Percentiles rank a stretch among this genome's conserved stretches.
Conservation (phyloP, 2,797 vertebrate genomes). For the Pseudochaenichthys georgianus region DNA sequence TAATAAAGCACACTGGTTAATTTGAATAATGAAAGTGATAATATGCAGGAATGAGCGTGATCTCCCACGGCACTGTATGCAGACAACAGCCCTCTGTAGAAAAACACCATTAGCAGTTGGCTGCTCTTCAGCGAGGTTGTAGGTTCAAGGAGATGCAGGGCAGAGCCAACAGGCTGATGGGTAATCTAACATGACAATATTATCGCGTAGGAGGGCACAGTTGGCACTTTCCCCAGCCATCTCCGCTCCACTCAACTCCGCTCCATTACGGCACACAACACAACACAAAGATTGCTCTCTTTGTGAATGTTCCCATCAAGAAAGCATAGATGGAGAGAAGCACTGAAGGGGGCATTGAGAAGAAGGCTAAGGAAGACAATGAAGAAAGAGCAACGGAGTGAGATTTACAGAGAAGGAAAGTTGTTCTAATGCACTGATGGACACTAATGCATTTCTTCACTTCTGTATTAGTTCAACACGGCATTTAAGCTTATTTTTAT, state of each 20-base stretch:
- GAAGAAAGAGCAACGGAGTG: constrained; percentile 25
- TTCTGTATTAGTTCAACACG: constrained; percentile 32
- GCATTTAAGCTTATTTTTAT: constrained; percentile 18
- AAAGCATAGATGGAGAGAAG: constrained; percentile 32
- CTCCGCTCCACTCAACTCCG: constrained; percentile 66
- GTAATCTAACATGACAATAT: constrained; percentile 87
- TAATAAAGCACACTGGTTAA: constrained; percentile 29
- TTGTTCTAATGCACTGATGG: constrained; percentile 37
- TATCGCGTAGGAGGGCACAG: constrained; percentile 79
- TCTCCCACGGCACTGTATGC: constrained; percentile 33
- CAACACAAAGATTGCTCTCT: constrained; percentile 65
- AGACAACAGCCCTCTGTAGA: constrained; percentile 58
- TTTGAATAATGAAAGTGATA: constrained; percentile 47
- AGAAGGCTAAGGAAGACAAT: constrained; percentile 22
- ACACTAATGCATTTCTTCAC: constrained; percentile 41
- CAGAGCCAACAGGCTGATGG: constrained; percentile 82
- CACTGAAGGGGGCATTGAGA: constrained; percentile 26
- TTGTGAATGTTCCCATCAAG: constrained; percentile 60
- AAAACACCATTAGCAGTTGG: constrained; percentile 79
- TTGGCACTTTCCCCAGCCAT: constrained; percentile 69
- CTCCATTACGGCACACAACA: constrained; percentile 57
- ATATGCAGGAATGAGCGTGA: constrained; percentile 36
- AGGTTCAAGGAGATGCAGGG: constrained; percentile 74
- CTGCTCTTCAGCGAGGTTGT: constrained; percentile 77
- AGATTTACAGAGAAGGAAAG: constrained; percentile 29